Evolutionary conservation across 2,888 invertebrate genomes (phyloP).

Genomic region (Plagiodera versicolora): DNA sequence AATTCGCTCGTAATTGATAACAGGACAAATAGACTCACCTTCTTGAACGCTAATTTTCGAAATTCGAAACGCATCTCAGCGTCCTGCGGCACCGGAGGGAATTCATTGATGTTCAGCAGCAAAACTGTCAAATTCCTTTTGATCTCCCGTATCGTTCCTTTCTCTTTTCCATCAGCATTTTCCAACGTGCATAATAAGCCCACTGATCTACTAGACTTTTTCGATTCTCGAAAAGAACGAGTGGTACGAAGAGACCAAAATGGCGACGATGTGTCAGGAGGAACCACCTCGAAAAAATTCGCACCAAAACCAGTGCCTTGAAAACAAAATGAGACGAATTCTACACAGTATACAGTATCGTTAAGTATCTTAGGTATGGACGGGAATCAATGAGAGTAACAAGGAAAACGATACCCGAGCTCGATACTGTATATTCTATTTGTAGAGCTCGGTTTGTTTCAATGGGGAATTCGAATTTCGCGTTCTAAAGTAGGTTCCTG

Average conservation of each 20-base stretch:
- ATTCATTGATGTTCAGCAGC: constrained; percentile 58
- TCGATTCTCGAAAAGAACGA: constrained; percentile 41
- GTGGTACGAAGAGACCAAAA: constrained; percentile 49
- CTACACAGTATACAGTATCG: too few relatives aligned
- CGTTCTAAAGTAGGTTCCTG: too few relatives aligned
- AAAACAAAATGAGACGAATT: too few relatives aligned
- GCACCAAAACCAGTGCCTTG: background rate
- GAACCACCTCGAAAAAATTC: background rate
- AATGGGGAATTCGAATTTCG: too few relatives aligned
- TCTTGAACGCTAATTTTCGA: too few relatives aligned
- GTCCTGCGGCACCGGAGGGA: constrained; percentile 53
- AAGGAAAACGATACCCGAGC: too few relatives aligned
- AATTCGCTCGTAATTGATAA: constrained; percentile 4
- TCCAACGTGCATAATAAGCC: constrained; percentile 54
- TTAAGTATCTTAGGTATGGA: too few relatives aligned
- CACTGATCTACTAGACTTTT: constrained; percentile 19
- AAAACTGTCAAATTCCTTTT: constrained; percentile 50
- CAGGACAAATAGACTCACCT: constrained; percentile 37
- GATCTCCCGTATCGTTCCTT: constrained; percentile 47
- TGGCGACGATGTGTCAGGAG: constrained; percentile 31
- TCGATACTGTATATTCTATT: background rate
- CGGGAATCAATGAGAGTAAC: too few relatives aligned
- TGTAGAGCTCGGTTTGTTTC: background rate
- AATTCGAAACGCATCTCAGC: constrained; percentile 45
- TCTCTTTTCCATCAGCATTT: constrained; percentile 39